Evolutionary conservation across 2,113 vertebrate genomes (phyloP).

Genomic region (Seriola dumerili): DNA sequence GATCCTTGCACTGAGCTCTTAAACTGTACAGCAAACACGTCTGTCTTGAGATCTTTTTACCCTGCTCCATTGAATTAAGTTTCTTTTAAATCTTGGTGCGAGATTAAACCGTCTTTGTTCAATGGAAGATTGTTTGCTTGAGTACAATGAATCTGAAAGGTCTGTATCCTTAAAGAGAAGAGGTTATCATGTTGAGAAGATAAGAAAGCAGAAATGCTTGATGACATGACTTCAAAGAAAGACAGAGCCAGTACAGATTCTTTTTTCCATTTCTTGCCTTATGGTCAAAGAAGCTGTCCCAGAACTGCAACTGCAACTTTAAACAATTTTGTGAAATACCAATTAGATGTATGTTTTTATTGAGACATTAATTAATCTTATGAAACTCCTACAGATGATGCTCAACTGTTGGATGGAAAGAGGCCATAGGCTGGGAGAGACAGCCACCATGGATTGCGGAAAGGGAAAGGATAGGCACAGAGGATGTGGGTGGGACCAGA

Average conservation of each 20-base stretch:
- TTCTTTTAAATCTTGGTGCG: conserved; percentile 1
- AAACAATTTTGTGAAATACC: neutral
- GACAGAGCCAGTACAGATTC: neutral
- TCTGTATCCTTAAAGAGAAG: conserved; percentile 2
- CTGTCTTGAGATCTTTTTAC: neutral
- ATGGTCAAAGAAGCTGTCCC: neutral
- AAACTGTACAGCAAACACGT: neutral
- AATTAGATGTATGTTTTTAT: neutral
- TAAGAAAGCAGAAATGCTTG: conserved; percentile 21
- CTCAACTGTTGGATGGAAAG: neutral
- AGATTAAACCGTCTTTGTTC: conserved; percentile 19
- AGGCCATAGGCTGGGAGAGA: neutral
- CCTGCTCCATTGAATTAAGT: neutral
- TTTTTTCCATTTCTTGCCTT: neutral
- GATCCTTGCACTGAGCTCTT: neutral
- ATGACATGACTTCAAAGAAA: neutral
- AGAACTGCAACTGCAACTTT: neutral
- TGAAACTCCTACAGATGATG: conserved; percentile 3
- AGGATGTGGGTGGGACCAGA: neutral
- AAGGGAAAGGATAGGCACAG: conserved; percentile 10
- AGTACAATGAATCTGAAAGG: neutral
- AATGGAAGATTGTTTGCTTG: neutral
- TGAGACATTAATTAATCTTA: neutral
- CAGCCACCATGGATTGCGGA: neutral
- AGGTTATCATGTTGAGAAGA: neutral